Conservation (phyloP, 2,113 vertebrate genomes). For the Pandion haliaetus region DNA sequence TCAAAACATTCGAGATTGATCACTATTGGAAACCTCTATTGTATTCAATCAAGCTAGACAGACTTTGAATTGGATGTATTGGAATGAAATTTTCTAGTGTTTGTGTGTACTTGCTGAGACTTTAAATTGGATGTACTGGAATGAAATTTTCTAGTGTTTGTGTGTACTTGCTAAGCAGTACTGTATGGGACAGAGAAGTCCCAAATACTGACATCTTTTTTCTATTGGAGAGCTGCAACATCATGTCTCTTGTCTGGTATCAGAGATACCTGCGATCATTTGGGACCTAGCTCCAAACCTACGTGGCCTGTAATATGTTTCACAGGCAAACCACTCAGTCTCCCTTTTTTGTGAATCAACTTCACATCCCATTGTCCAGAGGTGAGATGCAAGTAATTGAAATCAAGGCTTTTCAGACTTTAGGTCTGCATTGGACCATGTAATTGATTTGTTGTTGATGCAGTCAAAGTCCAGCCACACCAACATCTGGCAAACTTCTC, state of each 20-base stretch:
- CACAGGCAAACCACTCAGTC: background rate
- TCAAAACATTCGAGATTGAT: background rate
- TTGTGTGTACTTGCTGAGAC: background rate
- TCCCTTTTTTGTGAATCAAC: background rate
- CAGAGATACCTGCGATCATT: background rate
- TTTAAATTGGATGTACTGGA: background rate
- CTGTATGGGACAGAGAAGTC: background rate
- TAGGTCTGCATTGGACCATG: background rate
- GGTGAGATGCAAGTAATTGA: background rate
- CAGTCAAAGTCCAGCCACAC: background rate
- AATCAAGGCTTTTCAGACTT: background rate
- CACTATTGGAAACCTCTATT: background rate
- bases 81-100: background rate
- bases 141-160: background rate
- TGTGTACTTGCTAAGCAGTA: background rate
- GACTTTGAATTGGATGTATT: background rate
- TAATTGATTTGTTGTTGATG: background rate
- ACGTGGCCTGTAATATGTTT: background rate
- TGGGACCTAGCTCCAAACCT: background rate
- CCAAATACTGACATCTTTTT: background rate
- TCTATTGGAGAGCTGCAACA: background rate
- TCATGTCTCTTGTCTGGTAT: background rate
- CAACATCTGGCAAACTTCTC: background rate
- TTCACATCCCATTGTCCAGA: background rate
- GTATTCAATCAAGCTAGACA: background rate